Conservation (phyloP, 2,888 invertebrate species). For the Scrobipalpa atriplicella region DNA sequence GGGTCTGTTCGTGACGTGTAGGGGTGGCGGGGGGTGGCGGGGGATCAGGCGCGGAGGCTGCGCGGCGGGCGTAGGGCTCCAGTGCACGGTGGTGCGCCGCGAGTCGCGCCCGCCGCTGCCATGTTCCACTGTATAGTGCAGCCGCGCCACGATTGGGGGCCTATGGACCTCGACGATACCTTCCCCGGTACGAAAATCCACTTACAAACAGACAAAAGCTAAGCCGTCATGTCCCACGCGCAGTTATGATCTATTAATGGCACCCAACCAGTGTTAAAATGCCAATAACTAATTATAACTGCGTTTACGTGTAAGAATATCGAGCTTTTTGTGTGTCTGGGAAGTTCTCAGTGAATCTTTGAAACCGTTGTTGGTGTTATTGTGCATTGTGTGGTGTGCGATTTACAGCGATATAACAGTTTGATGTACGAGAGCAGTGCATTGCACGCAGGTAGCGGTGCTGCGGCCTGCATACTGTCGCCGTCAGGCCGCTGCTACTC, state of each 20-base stretch:
- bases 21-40: constrained; percentile 33
- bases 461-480: background rate
- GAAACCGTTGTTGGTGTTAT: constrained; percentile 26
- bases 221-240: background rate
- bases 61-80: constrained; percentile 41
- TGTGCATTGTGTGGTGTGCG: constrained; percentile 33
- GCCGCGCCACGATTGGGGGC: constrained; percentile 89
- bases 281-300: constrained; percentile 60
- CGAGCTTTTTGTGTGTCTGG: constrained; percentile 38
- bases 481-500: constrained; percentile 5
- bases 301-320: constrained; percentile 39
- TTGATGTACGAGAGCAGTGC: constrained; percentile 1
- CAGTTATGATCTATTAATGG: constrained; percentile 48
- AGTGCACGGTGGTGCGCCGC: constrained; percentile 46
- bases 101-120: constrained; percentile 42
- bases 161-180: constrained; percentile 87
- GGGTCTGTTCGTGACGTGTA: constrained; percentile 13
- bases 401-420: constrained; percentile 16
- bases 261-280: constrained; percentile 45
- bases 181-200: constrained; percentile 86
- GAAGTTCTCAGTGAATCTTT: constrained; percentile 26
- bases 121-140: constrained; percentile 94
- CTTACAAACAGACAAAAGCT: background rate
- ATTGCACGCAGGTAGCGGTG: constrained; percentile 22
- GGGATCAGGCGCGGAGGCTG: constrained; percentile 45